These are phyloP conservation scores for Halcyon chelicuti DNA, from an alignment of 2,797 vertebrate species.

Conservation along the genomic window DNA sequence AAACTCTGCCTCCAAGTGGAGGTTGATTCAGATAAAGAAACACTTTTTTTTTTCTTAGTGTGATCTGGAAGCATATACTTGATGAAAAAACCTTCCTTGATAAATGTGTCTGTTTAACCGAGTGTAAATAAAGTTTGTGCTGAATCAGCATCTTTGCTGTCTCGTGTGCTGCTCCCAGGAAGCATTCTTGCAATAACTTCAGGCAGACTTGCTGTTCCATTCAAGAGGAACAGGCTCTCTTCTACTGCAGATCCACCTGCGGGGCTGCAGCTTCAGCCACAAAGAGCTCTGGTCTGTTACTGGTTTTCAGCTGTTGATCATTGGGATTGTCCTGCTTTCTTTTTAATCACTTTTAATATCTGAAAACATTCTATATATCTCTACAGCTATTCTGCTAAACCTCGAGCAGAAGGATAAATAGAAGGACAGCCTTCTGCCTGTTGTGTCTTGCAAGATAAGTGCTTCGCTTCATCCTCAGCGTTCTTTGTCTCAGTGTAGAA, in stretches of 20 bases:
- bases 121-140: background rate
- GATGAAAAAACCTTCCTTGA: background rate
- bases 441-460: background rate
- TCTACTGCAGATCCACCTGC: background rate
- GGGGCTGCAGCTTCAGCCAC: background rate
- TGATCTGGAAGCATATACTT: accelerated
- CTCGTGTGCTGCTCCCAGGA: background rate
- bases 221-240: background rate
- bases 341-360: background rate
- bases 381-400: background rate
- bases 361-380: background rate
- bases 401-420: background rate
- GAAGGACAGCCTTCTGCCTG: background rate
- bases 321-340: background rate
- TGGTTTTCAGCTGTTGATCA: background rate
- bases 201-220: background rate
- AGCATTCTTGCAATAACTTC: background rate
- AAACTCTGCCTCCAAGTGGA: background rate
- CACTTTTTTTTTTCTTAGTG: background rate
- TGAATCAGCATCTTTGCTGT: background rate
- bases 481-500: background rate
- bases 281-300: background rate
- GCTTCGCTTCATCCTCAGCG: accelerated
- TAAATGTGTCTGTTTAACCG: background rate
- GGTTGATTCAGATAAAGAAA: background rate